Evolutionary conservation across 2,888 invertebrate species (phyloP).

Genomic region (Paralinhomoeus sp.): DNA sequence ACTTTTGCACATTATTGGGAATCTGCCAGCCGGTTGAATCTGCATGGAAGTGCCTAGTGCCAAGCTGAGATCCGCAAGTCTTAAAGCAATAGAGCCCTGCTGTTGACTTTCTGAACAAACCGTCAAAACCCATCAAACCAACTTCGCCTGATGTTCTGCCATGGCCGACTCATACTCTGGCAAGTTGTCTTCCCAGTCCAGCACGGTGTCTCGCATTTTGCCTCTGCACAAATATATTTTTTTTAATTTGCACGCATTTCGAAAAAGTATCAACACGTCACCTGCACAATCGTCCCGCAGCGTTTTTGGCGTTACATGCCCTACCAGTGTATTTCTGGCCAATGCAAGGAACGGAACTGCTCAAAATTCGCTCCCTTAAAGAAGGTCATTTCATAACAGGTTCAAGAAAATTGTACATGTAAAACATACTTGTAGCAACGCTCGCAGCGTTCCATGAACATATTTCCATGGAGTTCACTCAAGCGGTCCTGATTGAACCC

Average conservation of each 20-base stretch:
- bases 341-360: slow-evolving; percentile 44
- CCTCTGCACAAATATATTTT: slow-evolving; percentile 50
- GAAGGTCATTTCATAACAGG: no score
- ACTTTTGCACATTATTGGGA: slow-evolving; percentile 61
- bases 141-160: slow-evolving; percentile 67
- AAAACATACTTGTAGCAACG: slow-evolving; percentile 49
- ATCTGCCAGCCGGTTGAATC: slow-evolving; percentile 81
- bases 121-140: neutral
- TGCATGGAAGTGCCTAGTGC: slow-evolving; percentile 90
- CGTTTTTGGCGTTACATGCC: slow-evolving; percentile 41
- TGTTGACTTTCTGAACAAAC: neutral
- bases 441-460: slow-evolving; percentile 81
- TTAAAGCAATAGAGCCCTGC: no score
- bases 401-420: no score
- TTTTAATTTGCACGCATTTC: no score
- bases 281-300: slow-evolving; percentile 8
- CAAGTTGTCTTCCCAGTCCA: slow-evolving; percentile 89
- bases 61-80: slow-evolving; percentile 59
- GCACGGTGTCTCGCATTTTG: slow-evolving; percentile 57
- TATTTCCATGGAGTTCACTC: slow-evolving; percentile 88
- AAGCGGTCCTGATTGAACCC: slow-evolving; percentile 55
- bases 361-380: slow-evolving; percentile 22
- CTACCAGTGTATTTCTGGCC: slow-evolving; percentile 47
- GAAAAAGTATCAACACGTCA: no score
- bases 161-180: slow-evolving; percentile 36